Percentiles rank a stretch among this genome's conserved stretches.
These are phyloP conservation scores for Acanthosoma haemorrhoidale DNA, from an alignment of 2,888 invertebrate genomes.

Conservation along the genomic window DNA sequence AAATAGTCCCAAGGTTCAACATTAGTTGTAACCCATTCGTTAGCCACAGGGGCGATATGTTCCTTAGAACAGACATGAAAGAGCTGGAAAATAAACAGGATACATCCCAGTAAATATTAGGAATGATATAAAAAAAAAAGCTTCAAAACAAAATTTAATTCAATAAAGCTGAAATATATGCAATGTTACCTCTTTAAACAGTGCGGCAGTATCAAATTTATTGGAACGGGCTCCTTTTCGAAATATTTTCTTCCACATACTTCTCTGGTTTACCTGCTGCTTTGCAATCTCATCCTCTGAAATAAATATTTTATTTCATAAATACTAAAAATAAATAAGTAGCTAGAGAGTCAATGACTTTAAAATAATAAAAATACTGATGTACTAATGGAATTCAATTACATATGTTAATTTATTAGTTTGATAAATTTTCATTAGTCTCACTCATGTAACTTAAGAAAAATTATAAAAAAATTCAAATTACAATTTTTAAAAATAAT, in stretches of 20 bases:
- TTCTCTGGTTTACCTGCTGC: neutral
- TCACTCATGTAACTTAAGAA: no score
- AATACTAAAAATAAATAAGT: no score
- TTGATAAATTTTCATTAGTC: no score
- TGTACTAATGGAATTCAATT: neutral
- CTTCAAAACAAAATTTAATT: no score
- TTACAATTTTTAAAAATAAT: no score
- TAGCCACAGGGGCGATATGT: neutral
- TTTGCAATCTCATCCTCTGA: neutral
- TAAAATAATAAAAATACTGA: neutral
- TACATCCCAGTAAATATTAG: no score
- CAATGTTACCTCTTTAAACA: neutral
- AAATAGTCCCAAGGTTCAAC: constrained; percentile 12
- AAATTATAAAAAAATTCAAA: no score
- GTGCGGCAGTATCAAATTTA: neutral
- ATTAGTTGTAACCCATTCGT: neutral
- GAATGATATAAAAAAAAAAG: neutral
- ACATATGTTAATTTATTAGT: neutral
- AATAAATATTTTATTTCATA: neutral
- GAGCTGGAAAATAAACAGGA: neutral
- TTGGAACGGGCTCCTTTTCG: neutral
- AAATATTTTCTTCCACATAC: neutral
- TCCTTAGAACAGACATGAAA: neutral
- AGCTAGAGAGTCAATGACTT: no score
- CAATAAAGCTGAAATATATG: neutral